These are phyloP conservation scores for Semicossyphus pulcher DNA, from an alignment of 2,113 vertebrate genomes.

Conservation along the genomic window DNA sequence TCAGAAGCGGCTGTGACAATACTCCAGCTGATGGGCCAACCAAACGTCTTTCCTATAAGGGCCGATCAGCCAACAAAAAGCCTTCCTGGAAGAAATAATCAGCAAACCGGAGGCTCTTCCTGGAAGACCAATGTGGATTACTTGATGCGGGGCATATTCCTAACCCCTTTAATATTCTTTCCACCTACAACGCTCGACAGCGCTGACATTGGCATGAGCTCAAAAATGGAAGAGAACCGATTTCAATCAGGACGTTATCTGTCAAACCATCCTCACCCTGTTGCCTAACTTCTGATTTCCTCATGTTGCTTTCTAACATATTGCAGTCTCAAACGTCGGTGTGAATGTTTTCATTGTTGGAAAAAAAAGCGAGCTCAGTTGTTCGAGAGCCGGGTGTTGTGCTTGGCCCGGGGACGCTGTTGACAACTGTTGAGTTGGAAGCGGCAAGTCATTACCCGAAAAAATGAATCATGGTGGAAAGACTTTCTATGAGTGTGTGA, in stretches of 20 bases:
- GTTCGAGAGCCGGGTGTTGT: conserved; percentile 58
- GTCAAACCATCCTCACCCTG: neutral
- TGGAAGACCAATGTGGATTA: conserved; percentile 65
- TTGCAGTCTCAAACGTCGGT: neutral
- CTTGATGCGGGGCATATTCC: conserved; percentile 49
- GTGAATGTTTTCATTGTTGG: conserved; percentile 50
- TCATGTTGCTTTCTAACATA: conserved; percentile 1
- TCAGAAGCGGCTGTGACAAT: conserved; percentile 83
- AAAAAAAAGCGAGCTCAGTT: conserved; percentile 37
- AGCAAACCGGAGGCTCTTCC: conserved; percentile 74
- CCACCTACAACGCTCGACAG: conserved; percentile 30
- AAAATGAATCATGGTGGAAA: conserved; percentile 78
- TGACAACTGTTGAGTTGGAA: conserved; percentile 72
- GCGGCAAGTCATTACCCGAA: conserved; percentile 60
- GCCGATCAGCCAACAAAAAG: conserved; percentile 69
- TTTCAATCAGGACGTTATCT: conserved; percentile 40
- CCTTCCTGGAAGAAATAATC: conserved; percentile 80
- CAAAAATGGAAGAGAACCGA: conserved; percentile 20
- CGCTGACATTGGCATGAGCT: conserved; percentile 46
- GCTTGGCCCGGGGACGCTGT: conserved; percentile 56
- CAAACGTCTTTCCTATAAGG: conserved; percentile 70
- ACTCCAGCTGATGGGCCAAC: conserved; percentile 71
- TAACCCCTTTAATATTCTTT: conserved; percentile 56
- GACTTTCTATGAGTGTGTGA: conserved; percentile 66
- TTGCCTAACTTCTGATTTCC: conserved; percentile 27